phyloP scores from a whole-genome alignment of 2,113 vertebrate genomes.

The Noturus placidus region DNA sequence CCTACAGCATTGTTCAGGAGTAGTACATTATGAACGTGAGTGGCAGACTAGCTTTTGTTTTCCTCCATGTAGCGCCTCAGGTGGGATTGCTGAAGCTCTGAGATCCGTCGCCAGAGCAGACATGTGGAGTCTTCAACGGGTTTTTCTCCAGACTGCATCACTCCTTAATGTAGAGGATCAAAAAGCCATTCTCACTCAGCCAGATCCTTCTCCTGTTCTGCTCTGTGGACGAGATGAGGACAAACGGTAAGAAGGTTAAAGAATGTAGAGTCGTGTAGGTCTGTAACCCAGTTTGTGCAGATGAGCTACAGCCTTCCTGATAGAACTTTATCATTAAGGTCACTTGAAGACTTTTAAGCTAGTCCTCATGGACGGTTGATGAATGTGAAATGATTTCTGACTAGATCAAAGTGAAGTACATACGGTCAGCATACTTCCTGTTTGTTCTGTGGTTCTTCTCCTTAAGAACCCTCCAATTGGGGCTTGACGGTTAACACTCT shows the following conservation, averaged over 20 bases:
- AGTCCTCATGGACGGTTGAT: not conserved
- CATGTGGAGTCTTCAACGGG: constrained; percentile 40
- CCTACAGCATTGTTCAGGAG: not conserved
- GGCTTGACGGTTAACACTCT: no score
- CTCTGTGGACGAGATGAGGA: constrained; percentile 8
- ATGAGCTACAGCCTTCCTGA: not conserved
- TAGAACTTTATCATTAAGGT: not conserved
- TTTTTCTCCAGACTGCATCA: not conserved
- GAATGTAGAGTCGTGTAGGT: not conserved
- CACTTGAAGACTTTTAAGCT: not conserved
- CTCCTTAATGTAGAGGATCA: constrained; percentile 23
- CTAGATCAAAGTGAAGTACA: not conserved
- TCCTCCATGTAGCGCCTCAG: constrained; percentile 37
- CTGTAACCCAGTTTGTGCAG: not conserved
- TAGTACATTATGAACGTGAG: not conserved
- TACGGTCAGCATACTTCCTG: not conserved
- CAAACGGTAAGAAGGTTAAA: constrained; percentile 39
- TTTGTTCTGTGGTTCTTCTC: not conserved
- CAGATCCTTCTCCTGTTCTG: not conserved
- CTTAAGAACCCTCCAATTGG: not conserved
- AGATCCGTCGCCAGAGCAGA: constrained; percentile 48
- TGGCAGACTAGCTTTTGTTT: not conserved
- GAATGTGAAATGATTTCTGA: not conserved
- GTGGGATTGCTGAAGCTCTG: constrained; percentile 60
- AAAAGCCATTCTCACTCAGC: not conserved